Conservation (phyloP, 35 echinoderm and acorn worm species). For the Apostichopus californicus region DNA sequence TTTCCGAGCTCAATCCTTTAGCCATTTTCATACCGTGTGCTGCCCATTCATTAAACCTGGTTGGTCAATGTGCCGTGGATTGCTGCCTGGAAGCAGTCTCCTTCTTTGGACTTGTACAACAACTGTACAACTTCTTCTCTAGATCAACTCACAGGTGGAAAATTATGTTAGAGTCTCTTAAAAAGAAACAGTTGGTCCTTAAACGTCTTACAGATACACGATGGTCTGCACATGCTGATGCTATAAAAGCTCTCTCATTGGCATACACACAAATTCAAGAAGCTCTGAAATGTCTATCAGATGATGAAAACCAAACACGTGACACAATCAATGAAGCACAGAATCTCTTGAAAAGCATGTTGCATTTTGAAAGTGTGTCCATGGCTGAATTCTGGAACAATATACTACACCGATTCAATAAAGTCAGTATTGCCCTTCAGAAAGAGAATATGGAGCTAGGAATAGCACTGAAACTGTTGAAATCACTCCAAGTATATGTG, state of each 20-base stretch:
- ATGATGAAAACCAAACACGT: slow-evolving; percentile 17
- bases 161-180: not conserved
- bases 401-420: slow-evolving; percentile 13
- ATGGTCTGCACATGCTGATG: slow-evolving; percentile 30
- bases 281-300: slow-evolving; percentile 6
- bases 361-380: not conserved
- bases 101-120: slow-evolving; percentile 35
- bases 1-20: slow-evolving; percentile 3
- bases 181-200: slow-evolving; percentile 12
- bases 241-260: slow-evolving; percentile 20
- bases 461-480: slow-evolving; percentile 19
- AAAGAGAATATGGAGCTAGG: slow-evolving; percentile 2
- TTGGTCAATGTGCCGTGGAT: slow-evolving; percentile 33
- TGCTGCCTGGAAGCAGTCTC: slow-evolving; percentile 18
- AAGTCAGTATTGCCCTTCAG: slow-evolving; percentile 24
- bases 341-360: slow-evolving; percentile 4
- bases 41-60: slow-evolving; percentile 26
- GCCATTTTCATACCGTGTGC: slow-evolving; percentile 47
- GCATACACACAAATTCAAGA: slow-evolving; percentile 27
- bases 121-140: too few species aligned
- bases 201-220: slow-evolving; percentile 42
- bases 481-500: slow-evolving; percentile 22
- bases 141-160: not conserved
- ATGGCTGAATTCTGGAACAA: slow-evolving; percentile 13
- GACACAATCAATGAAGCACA: slow-evolving; percentile 3